Percentiles rank a stretch among this genome's conserved stretches.
These are phyloP conservation scores for Ictidomys tridecemlineatus DNA, from an alignment of 2,113 vertebrate genomes.

Conservation along the genomic window DNA sequence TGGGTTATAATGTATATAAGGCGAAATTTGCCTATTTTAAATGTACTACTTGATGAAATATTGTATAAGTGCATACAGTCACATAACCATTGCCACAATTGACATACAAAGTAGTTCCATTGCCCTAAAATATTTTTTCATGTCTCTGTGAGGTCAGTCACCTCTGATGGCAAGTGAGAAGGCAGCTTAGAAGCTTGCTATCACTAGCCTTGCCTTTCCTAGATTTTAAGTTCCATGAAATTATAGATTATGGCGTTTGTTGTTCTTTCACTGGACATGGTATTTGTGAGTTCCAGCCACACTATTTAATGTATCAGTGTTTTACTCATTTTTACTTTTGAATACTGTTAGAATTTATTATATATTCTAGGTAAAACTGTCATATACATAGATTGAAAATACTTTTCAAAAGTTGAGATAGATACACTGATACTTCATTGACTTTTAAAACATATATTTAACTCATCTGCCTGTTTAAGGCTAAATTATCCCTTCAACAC, in stretches of 20 bases:
- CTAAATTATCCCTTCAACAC: background rate
- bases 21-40: background rate
- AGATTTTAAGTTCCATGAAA: background rate
- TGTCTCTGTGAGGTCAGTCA: background rate
- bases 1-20: background rate
- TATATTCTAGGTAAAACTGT: background rate
- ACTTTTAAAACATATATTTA: background rate
- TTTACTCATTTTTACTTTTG: background rate
- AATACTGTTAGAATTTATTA: background rate
- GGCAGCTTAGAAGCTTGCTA: background rate
- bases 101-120: background rate
- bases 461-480: background rate
- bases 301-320: background rate
- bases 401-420: background rate
- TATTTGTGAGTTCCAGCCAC: background rate
- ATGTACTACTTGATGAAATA: background rate
- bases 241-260: background rate
- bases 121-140: background rate
- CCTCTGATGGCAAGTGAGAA: no score
- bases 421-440: background rate
- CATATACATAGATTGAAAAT: background rate
- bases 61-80: background rate
- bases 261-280: background rate
- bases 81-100: background rate
- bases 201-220: background rate